phyloP scores from a whole-genome alignment of 2,888 invertebrate species.

The Endomychus coccineus region DNA sequence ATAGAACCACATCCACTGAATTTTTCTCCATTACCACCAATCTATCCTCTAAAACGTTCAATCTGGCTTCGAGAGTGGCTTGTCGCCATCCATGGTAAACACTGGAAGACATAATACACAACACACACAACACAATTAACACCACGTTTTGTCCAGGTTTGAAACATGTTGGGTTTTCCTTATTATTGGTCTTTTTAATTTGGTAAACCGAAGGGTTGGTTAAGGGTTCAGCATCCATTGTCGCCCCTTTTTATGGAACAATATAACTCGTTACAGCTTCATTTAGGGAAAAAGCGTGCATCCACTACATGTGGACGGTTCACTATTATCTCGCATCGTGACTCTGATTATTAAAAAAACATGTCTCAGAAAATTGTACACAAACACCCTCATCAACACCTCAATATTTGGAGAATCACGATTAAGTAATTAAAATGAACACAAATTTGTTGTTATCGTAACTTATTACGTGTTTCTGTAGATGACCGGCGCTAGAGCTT shows the following conservation, averaged over 20 bases:
- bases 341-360: too few species aligned
- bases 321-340: too few species aligned
- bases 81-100: constrained; percentile 55
- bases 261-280: constrained; percentile 5
- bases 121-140: constrained; percentile 56
- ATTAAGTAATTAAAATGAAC: too few species aligned
- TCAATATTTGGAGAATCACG: too few species aligned
- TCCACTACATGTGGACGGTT: constrained; percentile 10
- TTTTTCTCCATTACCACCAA: constrained; percentile 49
- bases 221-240: constrained; percentile 6
- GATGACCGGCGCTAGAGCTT: too few species aligned
- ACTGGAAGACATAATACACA: constrained; percentile 55
- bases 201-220: constrained; percentile 6
- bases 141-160: constrained; percentile 38
- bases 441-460: too few species aligned
- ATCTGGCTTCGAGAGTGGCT: constrained; percentile 48
- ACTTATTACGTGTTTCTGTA: too few species aligned
- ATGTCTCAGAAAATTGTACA: too few species aligned
- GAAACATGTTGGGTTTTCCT: background rate
- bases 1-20: constrained; percentile 38
- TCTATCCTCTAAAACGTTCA: constrained; percentile 51
- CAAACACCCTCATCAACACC: too few species aligned
- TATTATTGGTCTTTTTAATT: constrained; percentile 9
- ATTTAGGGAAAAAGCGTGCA: constrained; percentile 1
- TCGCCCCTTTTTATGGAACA: constrained; percentile 8